Conservation (phyloP, 1,140 invertebrate genomes). For the Apis dorsata region DNA sequence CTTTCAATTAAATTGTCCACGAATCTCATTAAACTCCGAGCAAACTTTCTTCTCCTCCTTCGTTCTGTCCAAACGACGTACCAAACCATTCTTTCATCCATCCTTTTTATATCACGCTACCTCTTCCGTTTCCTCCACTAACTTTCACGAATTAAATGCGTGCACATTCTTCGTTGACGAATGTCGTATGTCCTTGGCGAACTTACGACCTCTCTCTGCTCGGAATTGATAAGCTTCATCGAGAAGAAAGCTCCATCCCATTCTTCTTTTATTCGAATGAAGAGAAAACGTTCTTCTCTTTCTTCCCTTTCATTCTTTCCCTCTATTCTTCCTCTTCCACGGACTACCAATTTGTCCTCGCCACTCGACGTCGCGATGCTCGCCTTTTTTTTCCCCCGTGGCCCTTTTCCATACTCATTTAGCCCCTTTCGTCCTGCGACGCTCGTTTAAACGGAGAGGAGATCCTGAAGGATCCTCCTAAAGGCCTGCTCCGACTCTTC, state of each 20-base stretch:
- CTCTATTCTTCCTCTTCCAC: not conserved
- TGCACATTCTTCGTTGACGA: not conserved
- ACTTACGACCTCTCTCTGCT: not conserved
- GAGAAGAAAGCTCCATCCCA: conserved; percentile 5
- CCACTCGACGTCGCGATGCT: conserved; percentile 33
- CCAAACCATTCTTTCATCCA: not conserved
- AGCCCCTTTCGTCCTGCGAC: conserved; percentile 22
- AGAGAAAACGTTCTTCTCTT: not conserved
- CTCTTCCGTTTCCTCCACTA: not conserved
- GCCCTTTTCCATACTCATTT: conserved; percentile 24
- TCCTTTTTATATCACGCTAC: no score
- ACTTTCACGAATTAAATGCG: conserved; percentile 12
- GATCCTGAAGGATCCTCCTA: conserved; percentile 7
- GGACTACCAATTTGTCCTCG: conserved; percentile 48
- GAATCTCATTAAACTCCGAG: conserved; percentile 44
- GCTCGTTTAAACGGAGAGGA: not conserved
- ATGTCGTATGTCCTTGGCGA: not conserved
- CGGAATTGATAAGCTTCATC: conserved; percentile 52
- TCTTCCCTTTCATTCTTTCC: not conserved
- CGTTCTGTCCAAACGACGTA: not conserved
- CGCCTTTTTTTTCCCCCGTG: not conserved
- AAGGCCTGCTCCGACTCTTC: not conserved
- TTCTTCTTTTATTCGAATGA: conserved; percentile 18
- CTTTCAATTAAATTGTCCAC: conserved; percentile 51
- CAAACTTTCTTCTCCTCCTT: conserved; percentile 19